These are phyloP conservation scores for Betta splendens DNA, from an alignment of 2,797 vertebrate genomes.

Conservation along the genomic window DNA sequence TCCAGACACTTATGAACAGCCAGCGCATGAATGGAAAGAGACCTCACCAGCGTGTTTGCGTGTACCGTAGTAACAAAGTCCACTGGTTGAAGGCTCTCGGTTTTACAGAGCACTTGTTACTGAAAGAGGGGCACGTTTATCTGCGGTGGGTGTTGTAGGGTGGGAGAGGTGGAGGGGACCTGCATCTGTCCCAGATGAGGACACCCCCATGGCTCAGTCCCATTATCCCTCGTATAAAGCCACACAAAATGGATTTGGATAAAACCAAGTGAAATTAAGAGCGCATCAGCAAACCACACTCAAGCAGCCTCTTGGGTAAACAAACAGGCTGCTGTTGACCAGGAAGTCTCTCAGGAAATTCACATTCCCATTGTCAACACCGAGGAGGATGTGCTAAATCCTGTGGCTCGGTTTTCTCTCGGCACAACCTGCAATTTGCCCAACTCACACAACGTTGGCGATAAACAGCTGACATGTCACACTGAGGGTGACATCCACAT, in stretches of 20 bases:
- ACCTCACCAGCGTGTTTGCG: constrained; percentile 31
- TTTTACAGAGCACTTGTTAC: constrained; percentile 58
- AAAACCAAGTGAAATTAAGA: constrained; percentile 6
- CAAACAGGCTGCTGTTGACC: constrained; percentile 28
- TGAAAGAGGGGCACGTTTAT: constrained; percentile 49
- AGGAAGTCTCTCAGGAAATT: constrained; percentile 27
- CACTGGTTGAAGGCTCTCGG: constrained; percentile 30
- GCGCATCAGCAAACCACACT: background rate
- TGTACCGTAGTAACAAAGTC: constrained; percentile 35
- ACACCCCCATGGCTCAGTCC: constrained; percentile 16
- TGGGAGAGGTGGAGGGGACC: constrained; percentile 34
- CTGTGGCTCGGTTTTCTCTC: constrained; percentile 39
- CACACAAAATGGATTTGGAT: constrained; percentile 8
- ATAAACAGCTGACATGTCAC: constrained; percentile 1
- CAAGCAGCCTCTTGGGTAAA: constrained; percentile 39
- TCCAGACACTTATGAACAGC: constrained; percentile 20
- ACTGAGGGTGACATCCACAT: background rate
- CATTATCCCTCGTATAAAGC: constrained; percentile 32
- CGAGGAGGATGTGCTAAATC: constrained; percentile 53
- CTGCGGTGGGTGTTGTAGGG: constrained; percentile 42
- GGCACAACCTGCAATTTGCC: constrained; percentile 20
- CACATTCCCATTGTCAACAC: constrained; percentile 53
- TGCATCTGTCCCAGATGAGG: constrained; percentile 58
- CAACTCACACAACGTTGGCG: constrained; percentile 16
- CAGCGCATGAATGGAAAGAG: constrained; percentile 38